Evolutionary conservation across 2,888 invertebrate genomes (phyloP).

Genomic region (Gastracanthus pulcherrimus): DNA sequence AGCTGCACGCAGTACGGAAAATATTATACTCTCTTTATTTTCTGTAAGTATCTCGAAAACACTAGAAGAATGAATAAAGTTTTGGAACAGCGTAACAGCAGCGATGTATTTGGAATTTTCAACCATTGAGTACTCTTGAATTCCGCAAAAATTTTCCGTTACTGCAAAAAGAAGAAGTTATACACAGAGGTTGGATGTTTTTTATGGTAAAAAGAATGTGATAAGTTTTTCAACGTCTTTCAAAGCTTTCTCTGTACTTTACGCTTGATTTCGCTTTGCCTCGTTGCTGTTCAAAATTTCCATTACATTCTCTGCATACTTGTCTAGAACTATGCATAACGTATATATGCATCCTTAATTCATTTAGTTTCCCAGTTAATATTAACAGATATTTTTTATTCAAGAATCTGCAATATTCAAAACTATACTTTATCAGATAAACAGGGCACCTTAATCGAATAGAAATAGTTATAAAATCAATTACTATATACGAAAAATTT

Average conservation of each 20-base stretch:
- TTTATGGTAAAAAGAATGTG: neutral
- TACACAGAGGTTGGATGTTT: neutral
- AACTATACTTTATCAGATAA: too few relatives aligned
- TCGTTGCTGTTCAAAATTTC: conserved; percentile 16
- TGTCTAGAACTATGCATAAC: too few relatives aligned
- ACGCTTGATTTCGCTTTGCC: conserved; percentile 8
- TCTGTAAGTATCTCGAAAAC: conserved; percentile 39
- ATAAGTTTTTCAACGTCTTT: conserved; percentile 22
- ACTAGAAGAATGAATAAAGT: conserved; percentile 38
- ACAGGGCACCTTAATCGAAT: too few relatives aligned
- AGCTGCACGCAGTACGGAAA: too few relatives aligned
- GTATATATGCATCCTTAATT: neutral
- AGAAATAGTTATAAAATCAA: too few relatives aligned
- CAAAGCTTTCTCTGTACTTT: conserved; percentile 3
- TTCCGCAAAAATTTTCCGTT: conserved; percentile 53
- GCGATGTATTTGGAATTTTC: conserved; percentile 49
- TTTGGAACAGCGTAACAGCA: neutral
- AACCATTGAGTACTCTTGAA: conserved; percentile 41
- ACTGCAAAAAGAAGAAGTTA: conserved; percentile 42
- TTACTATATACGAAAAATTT: too few relatives aligned
- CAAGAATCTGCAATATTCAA: too few relatives aligned
- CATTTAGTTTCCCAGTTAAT: neutral
- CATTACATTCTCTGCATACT: too few relatives aligned
- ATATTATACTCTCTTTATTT: conserved; percentile 37
- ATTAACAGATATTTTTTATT: too few relatives aligned